A percentile compares a stretch with the other conserved stretches of the same genome.
Evolutionary conservation across 2,888 invertebrate genomes (phyloP).

Genomic region (Himalopsyche japonica): DNA sequence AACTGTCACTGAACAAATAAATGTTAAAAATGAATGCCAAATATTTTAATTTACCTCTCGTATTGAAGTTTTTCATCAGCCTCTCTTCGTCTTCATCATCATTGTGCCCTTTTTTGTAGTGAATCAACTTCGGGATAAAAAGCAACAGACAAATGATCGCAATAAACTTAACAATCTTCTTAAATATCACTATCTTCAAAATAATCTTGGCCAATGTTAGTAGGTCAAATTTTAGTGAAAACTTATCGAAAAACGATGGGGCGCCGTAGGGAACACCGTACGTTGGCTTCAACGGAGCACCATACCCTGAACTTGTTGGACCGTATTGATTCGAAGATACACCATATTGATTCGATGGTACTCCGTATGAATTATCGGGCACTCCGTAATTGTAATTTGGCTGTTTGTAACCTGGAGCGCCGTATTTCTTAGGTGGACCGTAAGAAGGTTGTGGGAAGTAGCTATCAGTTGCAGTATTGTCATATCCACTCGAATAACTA

Average conservation of each 20-base stretch:
- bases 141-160: constrained; percentile 74
- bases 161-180: constrained; percentile 79
- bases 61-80: not conserved
- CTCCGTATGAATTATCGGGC: constrained; percentile 50
- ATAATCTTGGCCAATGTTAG: constrained; percentile 75
- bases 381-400: constrained; percentile 50
- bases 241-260: constrained; percentile 65
- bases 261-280: constrained; percentile 64
- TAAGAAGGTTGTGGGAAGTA: constrained; percentile 30
- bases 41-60: not conserved
- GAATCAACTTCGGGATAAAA: constrained; percentile 72
- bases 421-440: constrained; percentile 28
- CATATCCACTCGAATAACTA: constrained; percentile 3
- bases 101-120: constrained; percentile 53
- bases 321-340: constrained; percentile 54
- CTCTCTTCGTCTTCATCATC: constrained; percentile 46
- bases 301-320: constrained; percentile 51
- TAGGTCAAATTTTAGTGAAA: constrained; percentile 71
- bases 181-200: constrained; percentile 76
- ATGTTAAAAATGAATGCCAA: too few species aligned
- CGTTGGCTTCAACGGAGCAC: constrained; percentile 54
- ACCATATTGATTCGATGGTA: constrained; percentile 52
- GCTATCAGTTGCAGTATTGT: constrained; percentile 24
- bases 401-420: constrained; percentile 45
- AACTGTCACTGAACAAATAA: too few species aligned